Percentiles rank a stretch among this genome's conserved stretches.
Conservation (phyloP, 1,140 invertebrate genomes). For the Leucophenga varia region DNA sequence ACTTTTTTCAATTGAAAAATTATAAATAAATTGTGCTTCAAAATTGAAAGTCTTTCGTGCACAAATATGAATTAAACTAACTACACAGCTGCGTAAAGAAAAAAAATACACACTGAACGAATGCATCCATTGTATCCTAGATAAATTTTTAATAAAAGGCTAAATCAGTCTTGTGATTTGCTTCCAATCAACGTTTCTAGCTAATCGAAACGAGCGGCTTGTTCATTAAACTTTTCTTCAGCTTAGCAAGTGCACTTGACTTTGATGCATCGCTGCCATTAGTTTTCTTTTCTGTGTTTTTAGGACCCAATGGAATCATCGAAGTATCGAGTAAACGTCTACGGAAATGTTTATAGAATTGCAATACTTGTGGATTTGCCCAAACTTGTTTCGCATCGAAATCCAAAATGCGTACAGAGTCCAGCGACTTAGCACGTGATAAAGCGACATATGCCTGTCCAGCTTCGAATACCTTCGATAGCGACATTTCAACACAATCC, state of each 20-base stretch:
- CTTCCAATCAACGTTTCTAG: too few species aligned
- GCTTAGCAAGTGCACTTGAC: slow-evolving; percentile 28
- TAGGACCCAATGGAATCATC: slow-evolving; percentile 67
- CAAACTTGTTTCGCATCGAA: slow-evolving; percentile 85
- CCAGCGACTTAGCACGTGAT: slow-evolving; percentile 84
- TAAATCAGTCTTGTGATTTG: too few species aligned
- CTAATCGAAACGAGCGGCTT: slow-evolving; percentile 53
- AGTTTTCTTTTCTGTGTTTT: slow-evolving; percentile 59
- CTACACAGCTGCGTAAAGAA: too few species aligned
- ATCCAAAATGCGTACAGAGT: slow-evolving; percentile 82
- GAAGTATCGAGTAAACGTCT: slow-evolving; percentile 64
- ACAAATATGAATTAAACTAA: too few species aligned
- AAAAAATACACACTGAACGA: too few species aligned
- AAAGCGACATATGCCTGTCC: slow-evolving; percentile 96
- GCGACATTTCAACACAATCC: slow-evolving; percentile 93
- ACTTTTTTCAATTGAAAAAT: too few species aligned
- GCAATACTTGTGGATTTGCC: slow-evolving; percentile 82
- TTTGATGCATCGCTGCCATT: slow-evolving; percentile 11
- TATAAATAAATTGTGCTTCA: too few species aligned
- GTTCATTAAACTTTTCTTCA: slow-evolving; percentile 51
- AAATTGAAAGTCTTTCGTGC: too few species aligned
- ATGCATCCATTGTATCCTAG: too few species aligned
- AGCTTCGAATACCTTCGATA: slow-evolving; percentile 87
- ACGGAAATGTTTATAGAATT: slow-evolving; percentile 78
- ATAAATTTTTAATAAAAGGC: too few species aligned